Percentiles rank a stretch among this genome's conserved stretches.
phyloP scores from a whole-genome alignment of 2,113 vertebrate genomes.

The Urocynchramus pylzowi region DNA sequence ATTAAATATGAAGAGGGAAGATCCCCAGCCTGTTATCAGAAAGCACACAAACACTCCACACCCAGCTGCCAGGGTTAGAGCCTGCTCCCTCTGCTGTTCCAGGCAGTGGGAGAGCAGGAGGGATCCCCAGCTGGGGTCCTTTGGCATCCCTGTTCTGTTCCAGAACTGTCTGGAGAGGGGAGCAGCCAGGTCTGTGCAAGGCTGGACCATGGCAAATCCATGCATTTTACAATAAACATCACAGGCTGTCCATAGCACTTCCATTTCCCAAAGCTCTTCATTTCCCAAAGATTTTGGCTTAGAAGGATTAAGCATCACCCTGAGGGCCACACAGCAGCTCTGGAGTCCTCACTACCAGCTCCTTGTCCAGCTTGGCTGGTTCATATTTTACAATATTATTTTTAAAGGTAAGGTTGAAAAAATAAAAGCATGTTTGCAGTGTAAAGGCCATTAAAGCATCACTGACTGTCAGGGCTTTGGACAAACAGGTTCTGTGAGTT shows the following conservation, averaged over 20 bases:
- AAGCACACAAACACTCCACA: neutral
- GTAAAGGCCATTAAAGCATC: neutral
- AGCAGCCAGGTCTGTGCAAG: neutral
- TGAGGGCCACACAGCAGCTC: neutral
- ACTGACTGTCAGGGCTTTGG: neutral
- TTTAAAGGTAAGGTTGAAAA: neutral
- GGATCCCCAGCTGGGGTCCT: neutral
- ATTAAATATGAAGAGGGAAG: neutral
- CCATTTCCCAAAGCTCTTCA: neutral
- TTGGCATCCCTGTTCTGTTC: neutral
- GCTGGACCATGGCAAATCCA: no score
- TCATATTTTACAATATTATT: neutral
- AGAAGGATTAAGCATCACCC: neutral
- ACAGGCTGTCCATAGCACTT: neutral
- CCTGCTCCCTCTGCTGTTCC: neutral
- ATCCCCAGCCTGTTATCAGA: neutral
- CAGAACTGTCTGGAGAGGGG: neutral
- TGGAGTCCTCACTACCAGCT: neutral
- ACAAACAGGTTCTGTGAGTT: conserved; percentile 46
- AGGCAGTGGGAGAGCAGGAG: neutral
- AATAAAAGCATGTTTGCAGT: neutral
- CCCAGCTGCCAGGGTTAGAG: neutral
- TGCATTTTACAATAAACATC: neutral
- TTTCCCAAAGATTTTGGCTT: neutral
- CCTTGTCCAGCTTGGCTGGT: neutral